Base-by-base conservation (phyloP, 2,888 invertebrate genomes). In the Conchocele bisecta region DNA sequence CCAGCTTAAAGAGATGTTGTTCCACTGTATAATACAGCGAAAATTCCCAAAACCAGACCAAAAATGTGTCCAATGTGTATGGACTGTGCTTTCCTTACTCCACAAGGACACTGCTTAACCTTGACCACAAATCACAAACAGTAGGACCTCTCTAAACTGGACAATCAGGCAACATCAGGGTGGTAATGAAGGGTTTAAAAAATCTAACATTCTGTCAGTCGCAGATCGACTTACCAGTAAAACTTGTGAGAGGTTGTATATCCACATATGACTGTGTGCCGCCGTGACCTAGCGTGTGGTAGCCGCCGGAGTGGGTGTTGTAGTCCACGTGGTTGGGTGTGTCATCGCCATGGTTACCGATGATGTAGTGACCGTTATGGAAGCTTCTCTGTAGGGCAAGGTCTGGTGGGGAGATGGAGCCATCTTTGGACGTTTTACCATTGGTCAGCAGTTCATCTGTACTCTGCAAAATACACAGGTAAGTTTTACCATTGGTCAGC, bases 251-350 rank as follows among this genome's bases (percentile, higher is more conserved):
- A 11, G 37, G n/a, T 35, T 11, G 37, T 35, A 35, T n/a, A 35
- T n/a, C 37, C n/a, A n/a, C 11, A 35, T 35, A n/a, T 35, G 37
- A 35, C 51, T 51, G 51, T 33, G 72, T 54, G 9, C 69, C 69
- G 31, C 70, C 66, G 35, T 81, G 41, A 1, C 82, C 82, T 20
- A 83, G 72, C 1, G 82, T 83, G 53, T 83, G 82, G 57, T 83
- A 83, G 22, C 82, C 82, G 1, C 79, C 82, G 15, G 60, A 26
- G 42, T 83, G 82, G 53, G 63, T 58, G 59, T 77, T 77, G 20
- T 65, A 77, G 17, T 41, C 37, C n/a, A n/a, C n/a, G 33, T 70
- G 61, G 48, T 70, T 63, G 20, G 35, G 33, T n/a, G 39, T 39
- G 5, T 48, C 29, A 46, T 15, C 15, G 28, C 42, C 42, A 42